A percentile compares a stretch with the other conserved stretches of the same genome.
These are phyloP conservation scores for Trachemys scripta DNA, from an alignment of 2,113 vertebrate species.

Conservation along the genomic window DNA sequence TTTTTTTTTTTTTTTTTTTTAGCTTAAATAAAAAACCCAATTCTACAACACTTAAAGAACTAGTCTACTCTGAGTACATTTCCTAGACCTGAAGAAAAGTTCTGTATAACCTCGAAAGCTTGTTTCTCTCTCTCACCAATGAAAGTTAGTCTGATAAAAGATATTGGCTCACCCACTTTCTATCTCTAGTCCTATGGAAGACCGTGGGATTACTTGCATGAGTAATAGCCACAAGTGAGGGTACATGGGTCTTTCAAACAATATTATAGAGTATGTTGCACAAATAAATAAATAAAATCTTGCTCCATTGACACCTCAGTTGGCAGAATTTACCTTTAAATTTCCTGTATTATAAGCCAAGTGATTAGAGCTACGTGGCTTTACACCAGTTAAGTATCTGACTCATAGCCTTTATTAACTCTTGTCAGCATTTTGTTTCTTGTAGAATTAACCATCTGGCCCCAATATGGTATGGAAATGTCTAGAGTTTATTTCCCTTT, in stretches of 20 bases:
- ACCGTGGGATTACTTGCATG: neutral
- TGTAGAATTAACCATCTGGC: fast-evolving
- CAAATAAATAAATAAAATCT: neutral
- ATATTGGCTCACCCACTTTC: no score
- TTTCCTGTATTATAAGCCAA: neutral
- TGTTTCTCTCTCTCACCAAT: neutral
- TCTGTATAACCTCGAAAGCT: neutral
- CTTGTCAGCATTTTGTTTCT: neutral
- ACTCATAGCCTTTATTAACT: neutral
- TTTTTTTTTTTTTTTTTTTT: no score
- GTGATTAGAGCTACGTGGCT: neutral
- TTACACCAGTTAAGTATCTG: neutral
- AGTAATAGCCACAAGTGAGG: neutral
- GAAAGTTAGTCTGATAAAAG: no score
- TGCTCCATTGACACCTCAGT: neutral
- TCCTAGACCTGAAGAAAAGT: no score
- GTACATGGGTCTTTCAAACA: neutral
- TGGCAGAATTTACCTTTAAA: neutral
- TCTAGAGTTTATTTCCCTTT: fast-evolving
- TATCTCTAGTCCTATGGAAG: neutral
- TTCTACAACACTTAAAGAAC: neutral
- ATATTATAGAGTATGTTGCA: neutral
- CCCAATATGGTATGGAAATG: neutral
- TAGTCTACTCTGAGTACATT: no score
- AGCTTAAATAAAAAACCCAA: slow-evolving; percentile 17